A percentile compares a stretch with the other conserved stretches of the same genome.
Conservation (phyloP, 53 echinoderm and acorn worm species). For the Hippasteria phrygiana region DNA sequence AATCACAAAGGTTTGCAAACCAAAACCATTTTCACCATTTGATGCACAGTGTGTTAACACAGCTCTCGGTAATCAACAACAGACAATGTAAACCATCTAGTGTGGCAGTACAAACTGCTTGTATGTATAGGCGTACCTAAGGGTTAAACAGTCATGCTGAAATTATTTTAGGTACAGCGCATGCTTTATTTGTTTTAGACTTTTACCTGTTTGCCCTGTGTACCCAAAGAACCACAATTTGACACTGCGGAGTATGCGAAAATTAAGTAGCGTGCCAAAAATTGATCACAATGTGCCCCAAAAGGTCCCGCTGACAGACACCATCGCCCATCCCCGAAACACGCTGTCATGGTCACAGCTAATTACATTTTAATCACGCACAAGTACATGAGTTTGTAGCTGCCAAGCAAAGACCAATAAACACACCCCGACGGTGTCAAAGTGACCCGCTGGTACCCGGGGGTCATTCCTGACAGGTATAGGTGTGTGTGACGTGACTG, state of each 20-base stretch:
- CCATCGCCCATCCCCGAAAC: slow-evolving; percentile 24
- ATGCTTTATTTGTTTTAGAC: slow-evolving; percentile 12
- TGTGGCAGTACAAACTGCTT: no score
- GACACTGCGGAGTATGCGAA: not conserved
- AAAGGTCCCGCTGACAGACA: not conserved
- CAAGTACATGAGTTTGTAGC: slow-evolving; percentile 56
- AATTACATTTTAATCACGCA: slow-evolving; percentile 65
- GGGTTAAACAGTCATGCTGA: not conserved
- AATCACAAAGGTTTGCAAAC: no score
- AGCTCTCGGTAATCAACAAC: no score
- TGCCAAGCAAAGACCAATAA: slow-evolving; percentile 44
- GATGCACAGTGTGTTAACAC: no score
- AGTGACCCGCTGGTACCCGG: slow-evolving; percentile 11
- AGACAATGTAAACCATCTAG: no score
- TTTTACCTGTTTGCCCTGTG: not conserved
- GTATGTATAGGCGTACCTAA: not conserved
- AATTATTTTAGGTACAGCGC: not conserved
- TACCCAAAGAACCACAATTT: not conserved
- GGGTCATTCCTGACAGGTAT: slow-evolving; percentile 21
- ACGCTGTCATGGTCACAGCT: slow-evolving; percentile 40
- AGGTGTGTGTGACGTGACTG: not conserved
- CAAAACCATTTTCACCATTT: no score
- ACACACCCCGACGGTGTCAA: slow-evolving; percentile 34
- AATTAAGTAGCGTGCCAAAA: slow-evolving; percentile 12
- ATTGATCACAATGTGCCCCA: not conserved